These are phyloP conservation scores for Crematogaster levior DNA, from an alignment of 2,888 invertebrate genomes.

Conservation along the genomic window DNA sequence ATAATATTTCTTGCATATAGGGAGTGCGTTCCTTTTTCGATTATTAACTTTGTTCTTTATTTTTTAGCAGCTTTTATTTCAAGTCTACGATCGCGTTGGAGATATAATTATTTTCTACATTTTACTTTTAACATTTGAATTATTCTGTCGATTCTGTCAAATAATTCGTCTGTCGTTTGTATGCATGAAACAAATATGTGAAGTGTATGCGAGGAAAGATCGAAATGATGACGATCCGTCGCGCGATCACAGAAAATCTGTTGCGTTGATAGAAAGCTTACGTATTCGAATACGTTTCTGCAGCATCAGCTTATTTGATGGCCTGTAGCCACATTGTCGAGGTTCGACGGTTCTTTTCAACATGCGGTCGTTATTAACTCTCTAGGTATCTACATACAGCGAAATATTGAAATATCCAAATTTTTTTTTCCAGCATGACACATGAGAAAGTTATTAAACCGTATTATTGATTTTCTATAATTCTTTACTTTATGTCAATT, in stretches of 20 bases:
- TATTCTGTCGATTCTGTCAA: not conserved
- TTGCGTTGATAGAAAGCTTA: slow-evolving; percentile 61
- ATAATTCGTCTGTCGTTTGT: not conserved
- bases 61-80: not conserved
- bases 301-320: slow-evolving; percentile 67
- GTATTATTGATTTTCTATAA: slow-evolving; percentile 42
- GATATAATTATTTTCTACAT: not conserved
- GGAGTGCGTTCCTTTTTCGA: not conserved
- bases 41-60: not conserved
- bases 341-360: slow-evolving; percentile 63
- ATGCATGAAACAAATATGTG: slow-evolving; percentile 13
- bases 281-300: slow-evolving; percentile 67
- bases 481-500: slow-evolving; percentile 34
- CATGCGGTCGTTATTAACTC: slow-evolving; percentile 56
- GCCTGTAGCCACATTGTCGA: slow-evolving; percentile 24
- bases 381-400: not conserved
- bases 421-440: not conserved
- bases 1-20: not conserved
- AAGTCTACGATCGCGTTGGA: not conserved
- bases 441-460: slow-evolving; percentile 29
- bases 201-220: slow-evolving; percentile 35
- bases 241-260: slow-evolving; percentile 69
- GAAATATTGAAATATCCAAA: slow-evolving; percentile 1
- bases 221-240: slow-evolving; percentile 40
- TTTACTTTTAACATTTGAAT: not conserved